Evolutionary conservation across 2,888 invertebrate genomes (phyloP).

Genomic region (Apodemia zela): DNA sequence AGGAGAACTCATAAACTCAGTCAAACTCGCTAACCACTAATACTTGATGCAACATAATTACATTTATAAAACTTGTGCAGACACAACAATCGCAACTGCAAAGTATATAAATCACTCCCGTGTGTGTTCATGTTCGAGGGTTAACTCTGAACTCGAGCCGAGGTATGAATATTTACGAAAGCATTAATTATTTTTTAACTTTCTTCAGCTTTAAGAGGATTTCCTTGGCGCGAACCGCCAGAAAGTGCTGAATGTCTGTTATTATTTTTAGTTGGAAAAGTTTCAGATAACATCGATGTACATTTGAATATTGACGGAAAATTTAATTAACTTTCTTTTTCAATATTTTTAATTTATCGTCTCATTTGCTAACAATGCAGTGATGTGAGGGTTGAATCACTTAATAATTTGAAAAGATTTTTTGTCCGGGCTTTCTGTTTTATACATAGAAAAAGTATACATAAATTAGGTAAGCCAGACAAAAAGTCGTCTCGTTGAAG

Average conservation of each 20-base stretch:
- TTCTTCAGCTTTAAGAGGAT: slow-evolving; percentile 71
- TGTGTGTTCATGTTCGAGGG: slow-evolving; percentile 47
- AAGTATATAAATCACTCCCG: slow-evolving; percentile 26
- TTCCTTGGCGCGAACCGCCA: slow-evolving; percentile 55
- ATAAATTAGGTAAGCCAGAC: too few relatives aligned
- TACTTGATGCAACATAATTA: too few relatives aligned
- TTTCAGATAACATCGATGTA: slow-evolving; percentile 36
- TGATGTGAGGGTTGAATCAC: too few relatives aligned
- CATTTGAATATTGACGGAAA: slow-evolving; percentile 31
- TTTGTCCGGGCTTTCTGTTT: too few relatives aligned
- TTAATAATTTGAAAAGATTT: too few relatives aligned
- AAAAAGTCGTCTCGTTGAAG: too few relatives aligned
- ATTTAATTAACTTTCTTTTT: slow-evolving; percentile 24
- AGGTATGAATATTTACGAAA: slow-evolving; percentile 82
- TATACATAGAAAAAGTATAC: too few relatives aligned
- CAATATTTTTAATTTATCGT: too few relatives aligned
- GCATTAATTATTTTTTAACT: slow-evolving; percentile 82
- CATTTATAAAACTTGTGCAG: background rate
- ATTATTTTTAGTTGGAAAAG: slow-evolving; percentile 46
- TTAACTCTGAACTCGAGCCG: slow-evolving; percentile 72
- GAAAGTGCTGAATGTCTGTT: slow-evolving; percentile 56
- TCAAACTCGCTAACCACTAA: too few relatives aligned
- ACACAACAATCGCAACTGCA: slow-evolving; percentile 20
- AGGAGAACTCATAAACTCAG: slow-evolving; percentile 13
- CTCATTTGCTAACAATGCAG: too few relatives aligned